Evolutionary conservation across 1,140 invertebrate genomes (phyloP), one percentile per base, ranked within the genome.

Genomic region (Drosophila biarmipes): DNA sequence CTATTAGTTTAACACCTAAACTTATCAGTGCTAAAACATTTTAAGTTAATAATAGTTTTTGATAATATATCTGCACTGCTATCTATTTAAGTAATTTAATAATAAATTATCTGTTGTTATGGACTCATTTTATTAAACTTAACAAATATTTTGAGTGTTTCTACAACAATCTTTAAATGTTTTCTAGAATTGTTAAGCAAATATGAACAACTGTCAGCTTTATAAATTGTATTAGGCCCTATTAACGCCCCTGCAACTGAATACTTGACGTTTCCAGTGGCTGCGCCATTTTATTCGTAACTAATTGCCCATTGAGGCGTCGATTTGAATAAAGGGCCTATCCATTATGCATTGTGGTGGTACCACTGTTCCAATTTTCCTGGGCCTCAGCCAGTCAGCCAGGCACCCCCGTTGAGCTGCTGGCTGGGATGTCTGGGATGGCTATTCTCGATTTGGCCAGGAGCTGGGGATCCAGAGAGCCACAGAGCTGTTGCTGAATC

Each of bases 391-490:
- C 74, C 73, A 67, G 38, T 68, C 59, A 75, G 37, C 29, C 37
- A 49, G 75, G 82, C 84, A 89, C 84, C 84, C 84, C 84, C 84
- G 84, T 89, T 72, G 84, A 58, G 84, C 55, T 73, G 80, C 55
- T 64, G 56, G 74, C 74, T 80, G 72, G 31, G 57, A 53, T 73
- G 54, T 48, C 76, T 80, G 71, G 62, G 61, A 51, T 69, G 48
- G 62, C 66, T 12, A 43, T 43, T 35, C 64, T 71, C 64, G 64
- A 56, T 69, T 48, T 71, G 64, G 40, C 40, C 40, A 43, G 21
- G 40, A 38, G 14, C 37, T 38, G 35, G 14, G 6, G 35, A 15
- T 6, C 37, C 15, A 7, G n/a, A 7, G n/a, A 40, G 38, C 15
- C 17, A n/a, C 17, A 12, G 67, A 56, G 66, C 64, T 69, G 24